Base-by-base conservation (phyloP, 2,797 vertebrate genomes). In the Aplochiton taeniatus region DNA sequence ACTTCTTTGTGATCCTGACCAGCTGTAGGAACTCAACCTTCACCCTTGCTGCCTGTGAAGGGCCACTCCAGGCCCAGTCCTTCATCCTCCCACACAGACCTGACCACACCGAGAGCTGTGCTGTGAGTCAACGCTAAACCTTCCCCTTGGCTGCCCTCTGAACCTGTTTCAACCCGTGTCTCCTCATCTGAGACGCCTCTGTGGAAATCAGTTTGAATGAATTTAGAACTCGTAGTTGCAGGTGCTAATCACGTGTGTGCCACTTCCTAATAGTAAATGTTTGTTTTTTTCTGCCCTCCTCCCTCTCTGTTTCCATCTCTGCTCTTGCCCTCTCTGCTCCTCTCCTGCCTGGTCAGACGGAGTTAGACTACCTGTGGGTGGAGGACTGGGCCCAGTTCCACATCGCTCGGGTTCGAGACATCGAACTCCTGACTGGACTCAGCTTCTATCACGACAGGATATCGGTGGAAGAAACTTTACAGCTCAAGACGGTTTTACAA, bases 1-100 rank as follows among this genome's bases (percentile, higher is more conserved):
- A 99, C 77, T 99, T 94, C 89, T 99, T 90, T n/a, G 42, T 98
- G 83, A 83, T 99, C 72, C 84, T 99, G 83, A 97, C 93, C 9
- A 96, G 94, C 66, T 99, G 96, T 77, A 84, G 81, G 66, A 73
- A 95, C 77, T 58, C 20, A 0, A 73, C 62, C 43, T 57, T 87
- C n/a, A 78, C 82, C 18, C 92, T 92, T 0, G 8, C 69, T 0
- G 65, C 73, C 59, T 99, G 97, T 48, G 5, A 51, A 11, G 92
- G 83, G 5, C 85, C 83, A 0, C 81, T 98, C 61, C 83, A 90
- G 13, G 91, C 72, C 45, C 70, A 75, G 4, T 85, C 96, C 31
- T 98, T 95, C 73, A 83, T 99, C 81, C 87, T 99, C 69, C 98
- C 97, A 49, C 95, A 99, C 84, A 89, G 90, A 67, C 81, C 91